Evolutionary conservation across 2,888 invertebrate genomes (phyloP).

Genomic region (Trichogramma evanescens): DNA sequence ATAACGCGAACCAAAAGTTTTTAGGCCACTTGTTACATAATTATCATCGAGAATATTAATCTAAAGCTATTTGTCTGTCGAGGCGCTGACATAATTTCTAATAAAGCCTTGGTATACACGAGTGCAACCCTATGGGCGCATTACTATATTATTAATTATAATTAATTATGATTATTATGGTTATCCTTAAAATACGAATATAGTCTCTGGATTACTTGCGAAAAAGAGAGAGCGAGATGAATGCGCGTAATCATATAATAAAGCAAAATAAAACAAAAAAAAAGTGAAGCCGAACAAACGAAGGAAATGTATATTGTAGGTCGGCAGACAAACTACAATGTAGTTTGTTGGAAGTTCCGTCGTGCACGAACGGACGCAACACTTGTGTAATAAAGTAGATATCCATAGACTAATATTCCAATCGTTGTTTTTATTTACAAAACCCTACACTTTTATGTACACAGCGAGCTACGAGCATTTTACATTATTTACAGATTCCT

Average conservation of each 20-base stretch:
- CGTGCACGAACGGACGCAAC: constrained; percentile 41
- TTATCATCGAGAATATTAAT: too few species aligned
- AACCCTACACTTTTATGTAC: neutral
- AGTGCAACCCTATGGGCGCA: too few species aligned
- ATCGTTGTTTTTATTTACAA: neutral
- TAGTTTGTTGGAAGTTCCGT: constrained; percentile 43
- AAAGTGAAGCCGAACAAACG: constrained; percentile 14
- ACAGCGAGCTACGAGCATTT: neutral
- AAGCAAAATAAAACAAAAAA: too few species aligned
- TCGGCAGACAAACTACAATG: constrained; percentile 46
- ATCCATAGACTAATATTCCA: constrained; percentile 35
- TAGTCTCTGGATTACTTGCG: constrained; percentile 33
- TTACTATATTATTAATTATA: too few species aligned
- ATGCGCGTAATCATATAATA: too few species aligned
- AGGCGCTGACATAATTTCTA: too few species aligned
- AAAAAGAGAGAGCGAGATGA: constrained; percentile 15
- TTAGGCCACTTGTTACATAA: constrained; percentile 29
- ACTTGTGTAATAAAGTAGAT: constrained; percentile 48
- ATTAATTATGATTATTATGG: too few species aligned
- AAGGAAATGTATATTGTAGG: constrained; percentile 43
- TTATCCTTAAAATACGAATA: too few species aligned
- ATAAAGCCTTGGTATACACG: too few species aligned
- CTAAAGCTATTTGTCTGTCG: too few species aligned
- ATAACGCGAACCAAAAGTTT: neutral
- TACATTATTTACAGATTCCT: neutral